A percentile compares a stretch with the other conserved stretches of the same genome.
These are phyloP conservation scores for cattle (Bos taurus) DNA, from an alignment of 2,113 vertebrate species.

Conservation along the genomic window ARS-UCD2.0 NC_037346.1:26727001-26727500, in stretches of 20 bases:
- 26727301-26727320: not conserved
- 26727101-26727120: not conserved
- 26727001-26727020: not conserved
- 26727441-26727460: not conserved
- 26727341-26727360: not conserved
- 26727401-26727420: not conserved
- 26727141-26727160: not conserved
- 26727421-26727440: not conserved
- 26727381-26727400: not conserved
- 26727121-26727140: not conserved
- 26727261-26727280: fast-evolving
- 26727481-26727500: too few species aligned
- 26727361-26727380: not conserved
- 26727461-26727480: not conserved
- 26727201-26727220: not conserved
- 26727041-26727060: not conserved
- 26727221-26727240: not conserved
- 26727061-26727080: not conserved
- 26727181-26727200: too few species aligned
- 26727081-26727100: not conserved
- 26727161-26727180: not conserved
- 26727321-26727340: not conserved
- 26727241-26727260: not conserved
- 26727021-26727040: not conserved
- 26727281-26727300: not conserved